Percentiles rank a stretch among this genome's conserved stretches.
Evolutionary conservation across 1,140 invertebrate species (phyloP).

Genomic region (Leptinotarsa defecta): DNA sequence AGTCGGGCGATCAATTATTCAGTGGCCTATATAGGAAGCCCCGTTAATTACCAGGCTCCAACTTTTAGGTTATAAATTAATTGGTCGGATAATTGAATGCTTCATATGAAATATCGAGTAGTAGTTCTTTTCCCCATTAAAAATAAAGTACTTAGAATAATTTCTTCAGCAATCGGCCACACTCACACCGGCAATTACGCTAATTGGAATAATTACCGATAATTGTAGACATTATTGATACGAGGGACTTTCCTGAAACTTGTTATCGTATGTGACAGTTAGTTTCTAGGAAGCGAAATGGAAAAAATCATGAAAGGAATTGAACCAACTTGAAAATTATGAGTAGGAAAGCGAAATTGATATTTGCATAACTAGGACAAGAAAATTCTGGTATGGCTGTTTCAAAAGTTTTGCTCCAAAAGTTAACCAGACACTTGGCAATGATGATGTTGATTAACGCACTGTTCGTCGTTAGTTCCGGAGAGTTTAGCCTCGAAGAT

Average conservation of each 20-base stretch:
- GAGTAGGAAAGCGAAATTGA: background rate
- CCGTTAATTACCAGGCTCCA: background rate
- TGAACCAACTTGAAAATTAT: background rate
- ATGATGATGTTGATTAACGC: too few relatives aligned
- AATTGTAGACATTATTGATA: background rate
- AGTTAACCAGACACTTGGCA: too few relatives aligned
- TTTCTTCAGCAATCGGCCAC: constrained; percentile 1
- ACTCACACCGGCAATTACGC: background rate
- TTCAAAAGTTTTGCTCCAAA: too few relatives aligned
- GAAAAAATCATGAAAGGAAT: background rate
- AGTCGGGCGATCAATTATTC: background rate
- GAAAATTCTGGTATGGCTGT: too few relatives aligned
- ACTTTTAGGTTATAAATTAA: constrained; percentile 7
- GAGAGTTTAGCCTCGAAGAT: too few relatives aligned
- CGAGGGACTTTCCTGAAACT: background rate
- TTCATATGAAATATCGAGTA: background rate
- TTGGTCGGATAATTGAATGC: background rate
- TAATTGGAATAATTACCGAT: constrained; percentile 2
- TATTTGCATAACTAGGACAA: too few relatives aligned
- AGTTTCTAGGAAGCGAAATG: background rate
- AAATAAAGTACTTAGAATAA: background rate
- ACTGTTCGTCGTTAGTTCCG: too few relatives aligned
- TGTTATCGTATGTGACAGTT: background rate
- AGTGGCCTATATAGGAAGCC: constrained; percentile 7
- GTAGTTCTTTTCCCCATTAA: background rate